phyloP scores from a whole-genome alignment of 1,140 invertebrate genomes.

The Phortica variegata region DNA sequence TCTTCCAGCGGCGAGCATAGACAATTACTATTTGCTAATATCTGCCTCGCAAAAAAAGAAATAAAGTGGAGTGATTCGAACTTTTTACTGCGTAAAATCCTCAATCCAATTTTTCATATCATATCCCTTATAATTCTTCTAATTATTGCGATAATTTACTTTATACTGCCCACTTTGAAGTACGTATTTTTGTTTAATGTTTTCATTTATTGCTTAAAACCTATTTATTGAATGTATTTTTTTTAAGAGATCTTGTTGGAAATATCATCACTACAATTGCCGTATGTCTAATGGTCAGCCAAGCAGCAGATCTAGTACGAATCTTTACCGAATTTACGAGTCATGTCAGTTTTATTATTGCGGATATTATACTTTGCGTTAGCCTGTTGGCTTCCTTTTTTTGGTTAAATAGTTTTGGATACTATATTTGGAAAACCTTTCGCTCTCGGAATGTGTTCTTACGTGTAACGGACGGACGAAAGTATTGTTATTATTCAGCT shows the following conservation, averaged over 20 bases:
- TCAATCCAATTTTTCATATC: conserved; percentile 74
- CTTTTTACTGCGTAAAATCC: conserved; percentile 71
- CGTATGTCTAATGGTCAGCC: conserved; percentile 72
- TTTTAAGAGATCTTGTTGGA: conserved; percentile 70
- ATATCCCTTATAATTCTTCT: conserved; percentile 71
- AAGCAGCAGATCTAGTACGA: conserved; percentile 74
- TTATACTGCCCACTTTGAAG: conserved; percentile 75
- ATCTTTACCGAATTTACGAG: conserved; percentile 78
- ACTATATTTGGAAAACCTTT: conserved; percentile 84
- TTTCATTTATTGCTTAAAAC: conserved; percentile 4
- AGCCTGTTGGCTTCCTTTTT: conserved; percentile 77
- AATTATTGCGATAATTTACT: conserved; percentile 77
- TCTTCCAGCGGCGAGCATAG: conserved; percentile 32
- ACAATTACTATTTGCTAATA: conserved; percentile 66
- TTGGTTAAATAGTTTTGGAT: conserved; percentile 80
- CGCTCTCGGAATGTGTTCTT: conserved; percentile 81
- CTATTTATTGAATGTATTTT: conserved; percentile 12
- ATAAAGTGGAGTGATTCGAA: conserved; percentile 69
- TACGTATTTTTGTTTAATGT: conserved; percentile 18
- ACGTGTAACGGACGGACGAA: conserved; percentile 76
- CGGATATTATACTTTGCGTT: conserved; percentile 73
- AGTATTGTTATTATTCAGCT: conserved; percentile 81
- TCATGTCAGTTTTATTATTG: conserved; percentile 75
- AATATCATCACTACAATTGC: conserved; percentile 81
- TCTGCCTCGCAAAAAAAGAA: conserved; percentile 71